A percentile compares a stretch with the other conserved stretches of the same genome.
Conservation (phyloP, 1,140 invertebrate species). For the Scaptomyza graminum region DNA sequence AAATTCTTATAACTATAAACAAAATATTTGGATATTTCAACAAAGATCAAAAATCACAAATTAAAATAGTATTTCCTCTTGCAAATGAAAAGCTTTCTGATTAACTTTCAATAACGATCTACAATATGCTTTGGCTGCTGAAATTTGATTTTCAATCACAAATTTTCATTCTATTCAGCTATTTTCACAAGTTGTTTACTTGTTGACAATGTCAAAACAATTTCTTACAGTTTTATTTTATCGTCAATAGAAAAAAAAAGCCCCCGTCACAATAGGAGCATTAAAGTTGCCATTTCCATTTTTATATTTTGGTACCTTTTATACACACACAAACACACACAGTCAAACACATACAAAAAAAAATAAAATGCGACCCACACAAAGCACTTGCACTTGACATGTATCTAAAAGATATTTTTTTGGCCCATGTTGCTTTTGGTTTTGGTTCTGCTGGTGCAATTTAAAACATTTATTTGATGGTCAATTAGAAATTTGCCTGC, state of each 20-base stretch:
- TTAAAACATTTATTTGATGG: conserved; percentile 70
- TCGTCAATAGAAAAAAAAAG: conserved; percentile 16
- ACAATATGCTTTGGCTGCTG: background rate
- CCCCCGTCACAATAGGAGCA: conserved; percentile 53
- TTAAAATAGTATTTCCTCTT: too few species aligned
- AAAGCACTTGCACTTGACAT: conserved; percentile 61
- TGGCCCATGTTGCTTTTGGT: conserved; percentile 29
- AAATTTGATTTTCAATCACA: background rate
- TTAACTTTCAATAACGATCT: too few species aligned
- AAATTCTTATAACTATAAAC: background rate
- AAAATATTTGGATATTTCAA: too few species aligned
- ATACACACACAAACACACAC: conserved; percentile 52
- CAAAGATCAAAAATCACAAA: too few species aligned
- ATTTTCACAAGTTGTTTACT: conserved; percentile 49
- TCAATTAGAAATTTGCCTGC: conserved; percentile 73
- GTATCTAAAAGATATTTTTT: conserved; percentile 55
- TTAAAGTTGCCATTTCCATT: conserved; percentile 66
- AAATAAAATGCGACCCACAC: conserved; percentile 14
- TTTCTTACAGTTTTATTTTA: conserved; percentile 56
- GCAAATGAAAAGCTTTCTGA: too few species aligned
- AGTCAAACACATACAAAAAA: conserved; percentile 13
- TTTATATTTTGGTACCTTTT: conserved; percentile 66
- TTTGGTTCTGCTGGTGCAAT: conserved; percentile 36
- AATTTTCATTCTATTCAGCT: conserved; percentile 40
- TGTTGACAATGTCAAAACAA: conserved; percentile 64